Percentiles rank a stretch among this genome's conserved stretches.
phyloP scores from a whole-genome alignment of 2,113 vertebrate species.

The Phoxinus phoxinus region DNA sequence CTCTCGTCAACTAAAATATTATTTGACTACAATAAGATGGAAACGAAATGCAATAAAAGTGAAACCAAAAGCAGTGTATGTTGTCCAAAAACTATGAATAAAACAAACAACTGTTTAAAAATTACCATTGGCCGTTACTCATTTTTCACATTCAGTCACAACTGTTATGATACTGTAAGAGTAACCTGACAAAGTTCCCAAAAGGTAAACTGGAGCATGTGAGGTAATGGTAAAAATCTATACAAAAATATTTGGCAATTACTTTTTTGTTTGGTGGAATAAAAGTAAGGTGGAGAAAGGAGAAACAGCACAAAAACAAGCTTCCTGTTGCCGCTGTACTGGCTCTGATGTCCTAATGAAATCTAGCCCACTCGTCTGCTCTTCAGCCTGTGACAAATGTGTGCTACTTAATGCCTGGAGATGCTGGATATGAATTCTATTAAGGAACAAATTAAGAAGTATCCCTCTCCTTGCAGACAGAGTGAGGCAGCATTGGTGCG shows the following conservation, averaged over 20 bases:
- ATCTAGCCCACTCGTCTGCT: slow-evolving; percentile 74
- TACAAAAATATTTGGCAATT: background rate
- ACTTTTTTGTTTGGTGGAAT: background rate
- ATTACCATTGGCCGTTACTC: background rate
- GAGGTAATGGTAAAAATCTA: slow-evolving; percentile 68
- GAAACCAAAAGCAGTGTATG: background rate
- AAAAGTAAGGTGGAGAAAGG: background rate
- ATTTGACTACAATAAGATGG: background rate
- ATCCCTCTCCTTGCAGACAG: slow-evolving; percentile 60
- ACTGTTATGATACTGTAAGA: background rate
- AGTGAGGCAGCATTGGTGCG: slow-evolving; percentile 56
- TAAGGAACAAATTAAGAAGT: slow-evolving; percentile 78
- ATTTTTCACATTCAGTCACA: background rate
- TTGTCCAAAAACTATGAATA: background rate
- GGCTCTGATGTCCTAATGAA: slow-evolving; percentile 72
- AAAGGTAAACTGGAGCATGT: slow-evolving; percentile 64
- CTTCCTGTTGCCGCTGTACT: slow-evolving; percentile 60
- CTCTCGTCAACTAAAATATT: background rate
- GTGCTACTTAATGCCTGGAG: slow-evolving; percentile 71
- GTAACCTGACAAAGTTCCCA: slow-evolving; percentile 66
- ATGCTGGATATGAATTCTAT: slow-evolving; percentile 78
- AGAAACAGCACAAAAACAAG: background rate
- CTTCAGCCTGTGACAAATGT: slow-evolving; percentile 73
- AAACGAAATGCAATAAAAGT: background rate
- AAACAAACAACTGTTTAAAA: too few relatives aligned